phyloP scores from a whole-genome alignment of 2,888 invertebrate species.

The Watsonalla cultraria region DNA sequence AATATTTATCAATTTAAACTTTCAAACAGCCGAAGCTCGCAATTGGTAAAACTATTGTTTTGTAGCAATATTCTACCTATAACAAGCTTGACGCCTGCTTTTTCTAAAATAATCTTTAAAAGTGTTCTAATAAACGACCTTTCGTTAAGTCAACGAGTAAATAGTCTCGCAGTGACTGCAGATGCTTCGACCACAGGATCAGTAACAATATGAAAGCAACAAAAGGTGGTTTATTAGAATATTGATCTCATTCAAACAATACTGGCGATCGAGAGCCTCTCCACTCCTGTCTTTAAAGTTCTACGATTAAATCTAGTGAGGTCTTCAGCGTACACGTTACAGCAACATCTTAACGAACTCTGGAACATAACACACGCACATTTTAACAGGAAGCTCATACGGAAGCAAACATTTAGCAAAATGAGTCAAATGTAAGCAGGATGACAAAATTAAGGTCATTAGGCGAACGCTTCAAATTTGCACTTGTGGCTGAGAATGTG shows the following conservation, averaged over 20 bases:
- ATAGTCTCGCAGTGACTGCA: too few species aligned
- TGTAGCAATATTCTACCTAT: background rate
- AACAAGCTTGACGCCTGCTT: background rate
- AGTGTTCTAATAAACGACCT: background rate
- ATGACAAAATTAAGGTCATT: too few species aligned
- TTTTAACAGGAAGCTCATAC: too few species aligned
- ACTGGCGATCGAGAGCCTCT: slow-evolving; percentile 1
- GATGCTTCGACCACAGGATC: background rate
- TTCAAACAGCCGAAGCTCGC: background rate
- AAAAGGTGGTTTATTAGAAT: background rate
- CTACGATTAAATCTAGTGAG: slow-evolving; percentile 54
- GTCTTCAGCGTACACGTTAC: slow-evolving; percentile 56
- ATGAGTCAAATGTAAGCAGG: too few species aligned
- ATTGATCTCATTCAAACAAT: background rate
- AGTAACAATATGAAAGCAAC: background rate
- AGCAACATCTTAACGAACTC: slow-evolving; percentile 80
- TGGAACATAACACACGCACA: slow-evolving; percentile 41
- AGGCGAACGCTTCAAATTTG: too few species aligned
- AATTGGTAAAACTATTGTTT: too few species aligned
- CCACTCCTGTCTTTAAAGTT: slow-evolving; percentile 9
- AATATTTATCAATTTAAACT: background rate
- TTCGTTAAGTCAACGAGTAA: background rate
- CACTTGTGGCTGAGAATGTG: too few species aligned
- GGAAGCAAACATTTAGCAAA: too few species aligned
- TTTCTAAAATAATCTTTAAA: background rate